Base-by-base conservation (phyloP, 2,888 invertebrate genomes). In the Allophyes oxyacanthae region DNA sequence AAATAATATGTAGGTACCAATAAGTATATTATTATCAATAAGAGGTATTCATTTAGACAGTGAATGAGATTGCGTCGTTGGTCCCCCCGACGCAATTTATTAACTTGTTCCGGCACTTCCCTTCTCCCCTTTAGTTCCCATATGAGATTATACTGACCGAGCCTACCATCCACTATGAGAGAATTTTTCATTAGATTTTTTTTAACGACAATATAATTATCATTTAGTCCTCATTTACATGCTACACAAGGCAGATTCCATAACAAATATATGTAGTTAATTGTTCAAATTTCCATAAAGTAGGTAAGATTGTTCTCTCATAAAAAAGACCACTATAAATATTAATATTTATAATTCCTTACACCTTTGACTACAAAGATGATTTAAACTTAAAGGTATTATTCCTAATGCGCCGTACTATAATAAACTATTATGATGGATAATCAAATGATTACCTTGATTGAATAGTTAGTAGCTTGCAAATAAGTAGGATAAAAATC, bases 91-190 rank as follows among this genome's bases (percentile, higher is more conserved):
- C 10, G 11, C n/a, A 10, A 28, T 9, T 74, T 54, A 74, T 74
- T 68, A 60, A 48, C 32, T 43, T 10, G 62, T 69, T 74, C 74
- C 74, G 66, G 65, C 48, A 45, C 42, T 48, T 30, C 42, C 30
- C 13, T 25, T 28, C 30, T 67, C 64, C 74, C 71, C 66, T 46
- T 33, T 13, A 32, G 48, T 64, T 66, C 65, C 42, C 59, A 60
- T 43, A 53, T 28, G 15, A 45, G 11, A 59, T 46, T 34, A 44
- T 37, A 36, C 8, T 10, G 6, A 13, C 25, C 7, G 9, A 59
- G 20, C 25, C 14, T 14, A 37, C 26, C 62, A 70, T 54, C 64
- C 61, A 64, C 11, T 58, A 6, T 14, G 25, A 64, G 9, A 38
- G 7, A 33, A 49, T 49, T 1, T 13, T 50, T n/a, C n/a, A n/a